Base-by-base conservation (phyloP, 2,797 vertebrate genomes). In the Gambelia wislizenii region DNA sequence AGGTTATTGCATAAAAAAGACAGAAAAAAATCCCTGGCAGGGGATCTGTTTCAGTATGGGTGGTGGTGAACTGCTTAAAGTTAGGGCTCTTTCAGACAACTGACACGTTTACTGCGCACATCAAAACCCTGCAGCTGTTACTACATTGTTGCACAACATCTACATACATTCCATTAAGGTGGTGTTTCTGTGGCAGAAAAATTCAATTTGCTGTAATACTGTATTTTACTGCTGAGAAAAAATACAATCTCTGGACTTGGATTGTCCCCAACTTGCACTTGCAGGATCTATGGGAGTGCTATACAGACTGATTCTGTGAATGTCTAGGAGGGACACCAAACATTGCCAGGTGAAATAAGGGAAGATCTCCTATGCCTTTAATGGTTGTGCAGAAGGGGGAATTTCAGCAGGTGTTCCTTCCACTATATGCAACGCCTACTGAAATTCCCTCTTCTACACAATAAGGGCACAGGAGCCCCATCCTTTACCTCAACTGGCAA, bases 51-150 rank as follows among this genome's bases (percentile, higher is more conserved):
- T 69, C 67, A 25, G 1, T 61, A 49, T 0, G 33, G 85, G 84
- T 83, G 91, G 44, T 84, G 90, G 89, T 93, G 18, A 89, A 90
- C 83, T 87, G 77, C 64, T 64, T 33, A 33, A 64, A 89, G 76
- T 47, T 72, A 79, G 25, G 22, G 18, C 22, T 36, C 79, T 85
- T 74, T 7, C 42, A 79, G n/a, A 84, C 18, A 72, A 80, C 42
- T 75, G 70, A 33, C 14, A 59, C 42, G 14, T 70, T 67, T 47
- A 78, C 10, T 67, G 14, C 61, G 67, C 61, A 56, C 61, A 72
- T n/a, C 20, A 49, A 81, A 81, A 89, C 56, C 6, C 16, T 59
- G 12, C 52, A 85, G 56, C 36, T 84, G 33, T 49, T 74, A 59
- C 54, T 84, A 54, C 70, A 16, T 13, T 74, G 33, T 61, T 85